A percentile compares a stretch with the other conserved stretches of the same genome.
Conservation (phyloP, 2,888 invertebrate species). For the Spisula subtruncata region DNA sequence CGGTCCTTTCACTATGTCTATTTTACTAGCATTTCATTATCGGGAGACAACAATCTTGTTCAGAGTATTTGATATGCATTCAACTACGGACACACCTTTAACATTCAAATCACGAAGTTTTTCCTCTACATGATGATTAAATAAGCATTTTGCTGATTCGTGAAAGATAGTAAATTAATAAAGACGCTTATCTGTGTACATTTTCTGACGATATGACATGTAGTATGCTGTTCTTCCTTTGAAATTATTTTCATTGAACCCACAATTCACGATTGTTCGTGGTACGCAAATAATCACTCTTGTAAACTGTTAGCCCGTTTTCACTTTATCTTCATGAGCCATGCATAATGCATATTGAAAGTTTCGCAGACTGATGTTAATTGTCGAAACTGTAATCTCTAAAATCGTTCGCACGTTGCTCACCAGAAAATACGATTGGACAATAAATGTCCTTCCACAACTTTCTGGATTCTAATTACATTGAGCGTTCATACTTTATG, state of each 20-base stretch:
- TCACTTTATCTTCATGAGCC: background rate
- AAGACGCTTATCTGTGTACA: background rate
- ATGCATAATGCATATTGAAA: background rate
- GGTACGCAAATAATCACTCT: background rate
- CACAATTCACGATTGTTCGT: no score
- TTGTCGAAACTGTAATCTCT: background rate
- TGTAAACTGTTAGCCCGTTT: background rate
- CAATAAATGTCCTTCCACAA: no score
- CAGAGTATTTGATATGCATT: background rate
- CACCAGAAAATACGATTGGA: no score
- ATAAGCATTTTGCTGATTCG: background rate
- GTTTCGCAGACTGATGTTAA: background rate
- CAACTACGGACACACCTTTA: background rate
- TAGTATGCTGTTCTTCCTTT: no score
- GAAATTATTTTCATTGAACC: background rate
- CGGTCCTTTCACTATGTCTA: background rate
- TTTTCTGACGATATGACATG: background rate
- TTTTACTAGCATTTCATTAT: background rate
- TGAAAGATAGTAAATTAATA: conserved; percentile 4
- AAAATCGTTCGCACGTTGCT: no score
- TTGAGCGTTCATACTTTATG: conserved; percentile 23
- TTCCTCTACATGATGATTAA: background rate
- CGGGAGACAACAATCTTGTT: background rate
- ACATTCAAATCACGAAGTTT: background rate
- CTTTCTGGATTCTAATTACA: background rate